Evolutionary conservation across 2,797 vertebrate species (phyloP).

Genomic region (Macropus fuliginosus): DNA sequence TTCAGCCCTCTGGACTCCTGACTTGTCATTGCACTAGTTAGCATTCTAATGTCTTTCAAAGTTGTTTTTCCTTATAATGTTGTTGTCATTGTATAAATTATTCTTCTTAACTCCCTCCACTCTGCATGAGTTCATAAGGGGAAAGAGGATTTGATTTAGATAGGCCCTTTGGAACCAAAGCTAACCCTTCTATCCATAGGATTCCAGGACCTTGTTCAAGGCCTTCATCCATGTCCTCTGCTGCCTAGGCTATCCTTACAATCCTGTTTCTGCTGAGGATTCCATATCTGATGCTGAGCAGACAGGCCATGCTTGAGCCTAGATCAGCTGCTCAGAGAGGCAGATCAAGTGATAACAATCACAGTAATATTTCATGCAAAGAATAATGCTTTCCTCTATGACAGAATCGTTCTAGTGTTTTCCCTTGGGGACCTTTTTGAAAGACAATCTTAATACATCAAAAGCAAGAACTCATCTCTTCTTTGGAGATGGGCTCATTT

Average conservation of each 20-base stretch:
- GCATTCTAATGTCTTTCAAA: not conserved
- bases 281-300: not conserved
- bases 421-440: not conserved
- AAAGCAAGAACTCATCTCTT: not conserved
- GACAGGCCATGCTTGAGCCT: not conserved
- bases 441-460: not conserved
- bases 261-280: not conserved
- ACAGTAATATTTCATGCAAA: not conserved
- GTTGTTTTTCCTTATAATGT: not conserved
- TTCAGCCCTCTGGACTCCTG: not conserved
- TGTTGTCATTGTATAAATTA: not conserved
- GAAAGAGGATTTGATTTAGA: slow-evolving; percentile 4
- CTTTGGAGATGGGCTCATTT: not conserved
- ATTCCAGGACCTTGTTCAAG: not conserved
- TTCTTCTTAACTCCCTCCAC: not conserved
- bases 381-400: not conserved
- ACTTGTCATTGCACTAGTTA: not conserved
- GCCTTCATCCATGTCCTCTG: not conserved
- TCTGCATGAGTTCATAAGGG: not conserved
- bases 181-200: not conserved
- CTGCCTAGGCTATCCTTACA: not conserved
- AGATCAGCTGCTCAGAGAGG: not conserved
- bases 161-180: not conserved
- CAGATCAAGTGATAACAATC: not conserved
- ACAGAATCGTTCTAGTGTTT: not conserved